Evolutionary conservation across 2,113 vertebrate genomes (phyloP).

Genomic region (Myotis lucifugus): DNA sequence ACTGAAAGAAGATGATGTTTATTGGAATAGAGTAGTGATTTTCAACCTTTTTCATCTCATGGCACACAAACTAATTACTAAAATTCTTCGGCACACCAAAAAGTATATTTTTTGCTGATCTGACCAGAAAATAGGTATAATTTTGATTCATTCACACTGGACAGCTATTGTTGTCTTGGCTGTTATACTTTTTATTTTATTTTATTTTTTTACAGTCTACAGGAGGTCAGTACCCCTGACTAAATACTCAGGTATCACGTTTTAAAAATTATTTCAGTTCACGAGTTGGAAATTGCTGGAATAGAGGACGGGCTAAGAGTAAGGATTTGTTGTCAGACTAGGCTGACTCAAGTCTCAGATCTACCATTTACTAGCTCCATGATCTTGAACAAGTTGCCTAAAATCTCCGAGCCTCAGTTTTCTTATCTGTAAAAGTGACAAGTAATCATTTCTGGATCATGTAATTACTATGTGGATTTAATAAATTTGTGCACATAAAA

Average conservation of each 20-base stretch:
- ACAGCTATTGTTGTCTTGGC: neutral
- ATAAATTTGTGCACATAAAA: neutral
- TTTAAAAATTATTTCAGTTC: neutral
- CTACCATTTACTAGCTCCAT: neutral
- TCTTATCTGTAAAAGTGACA: slow-evolving; percentile 2
- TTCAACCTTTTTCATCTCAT: neutral
- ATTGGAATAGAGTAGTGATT: neutral
- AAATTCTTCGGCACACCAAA: neutral
- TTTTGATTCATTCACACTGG: neutral
- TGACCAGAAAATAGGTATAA: neutral
- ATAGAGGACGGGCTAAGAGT: slow-evolving; percentile 5
- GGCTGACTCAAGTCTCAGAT: slow-evolving; percentile 5
- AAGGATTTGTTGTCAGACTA: slow-evolving; percentile 2
- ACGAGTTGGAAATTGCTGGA: neutral
- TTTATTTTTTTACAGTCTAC: neutral
- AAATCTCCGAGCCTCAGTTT: neutral
- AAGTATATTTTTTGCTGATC: neutral
- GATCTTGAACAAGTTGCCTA: slow-evolving; percentile 19
- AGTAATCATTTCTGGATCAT: slow-evolving; percentile 30
- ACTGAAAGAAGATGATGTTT: slow-evolving; percentile 10
- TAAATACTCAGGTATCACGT: neutral
- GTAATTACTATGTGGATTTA: slow-evolving; percentile 2
- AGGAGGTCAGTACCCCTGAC: neutral
- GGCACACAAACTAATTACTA: neutral
- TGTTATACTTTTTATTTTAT: neutral